Evolutionary conservation across 1,140 invertebrate species (phyloP).

Genomic region (Aethina tumida): DNA sequence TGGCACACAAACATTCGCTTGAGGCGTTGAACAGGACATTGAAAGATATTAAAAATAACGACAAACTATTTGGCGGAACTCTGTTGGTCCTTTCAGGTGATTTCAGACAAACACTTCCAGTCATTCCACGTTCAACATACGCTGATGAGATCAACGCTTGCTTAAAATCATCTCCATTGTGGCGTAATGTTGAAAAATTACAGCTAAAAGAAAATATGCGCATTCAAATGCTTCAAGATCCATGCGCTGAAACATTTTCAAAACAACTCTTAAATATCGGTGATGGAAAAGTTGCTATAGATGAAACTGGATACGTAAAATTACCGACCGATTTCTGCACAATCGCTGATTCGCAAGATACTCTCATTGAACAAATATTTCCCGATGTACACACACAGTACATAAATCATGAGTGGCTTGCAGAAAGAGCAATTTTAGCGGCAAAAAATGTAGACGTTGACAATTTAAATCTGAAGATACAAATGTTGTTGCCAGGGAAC

Average conservation of each 20-base stretch:
- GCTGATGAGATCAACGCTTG: slow-evolving; percentile 37
- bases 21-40: slow-evolving; percentile 23
- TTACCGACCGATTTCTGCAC: slow-evolving; percentile 14
- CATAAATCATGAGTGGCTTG: slow-evolving; percentile 30
- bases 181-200: slow-evolving; percentile 31
- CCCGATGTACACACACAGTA: slow-evolving; percentile 24
- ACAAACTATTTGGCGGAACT: slow-evolving; percentile 21
- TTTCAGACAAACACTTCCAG: slow-evolving; percentile 25
- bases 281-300: slow-evolving; percentile 14
- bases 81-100: slow-evolving; percentile 16
- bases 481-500: slow-evolving; percentile 25
- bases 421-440: slow-evolving; percentile 30
- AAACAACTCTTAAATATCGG: slow-evolving; percentile 26
- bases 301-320: slow-evolving; percentile 17
- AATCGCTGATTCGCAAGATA: slow-evolving; percentile 16
- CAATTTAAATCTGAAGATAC: slow-evolving; percentile 29
- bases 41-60: slow-evolving; percentile 23
- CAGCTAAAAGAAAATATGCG: slow-evolving; percentile 28
- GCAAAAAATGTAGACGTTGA: slow-evolving; percentile 32
- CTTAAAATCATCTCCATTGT: slow-evolving; percentile 37
- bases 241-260: slow-evolving; percentile 20
- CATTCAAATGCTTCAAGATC: slow-evolving; percentile 20
- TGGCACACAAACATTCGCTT: slow-evolving; percentile 26
- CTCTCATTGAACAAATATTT: slow-evolving; percentile 24
- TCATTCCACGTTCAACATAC: slow-evolving; percentile 33